Conservation (phyloP, 2,113 vertebrate species). For the Alces alces region DNA sequence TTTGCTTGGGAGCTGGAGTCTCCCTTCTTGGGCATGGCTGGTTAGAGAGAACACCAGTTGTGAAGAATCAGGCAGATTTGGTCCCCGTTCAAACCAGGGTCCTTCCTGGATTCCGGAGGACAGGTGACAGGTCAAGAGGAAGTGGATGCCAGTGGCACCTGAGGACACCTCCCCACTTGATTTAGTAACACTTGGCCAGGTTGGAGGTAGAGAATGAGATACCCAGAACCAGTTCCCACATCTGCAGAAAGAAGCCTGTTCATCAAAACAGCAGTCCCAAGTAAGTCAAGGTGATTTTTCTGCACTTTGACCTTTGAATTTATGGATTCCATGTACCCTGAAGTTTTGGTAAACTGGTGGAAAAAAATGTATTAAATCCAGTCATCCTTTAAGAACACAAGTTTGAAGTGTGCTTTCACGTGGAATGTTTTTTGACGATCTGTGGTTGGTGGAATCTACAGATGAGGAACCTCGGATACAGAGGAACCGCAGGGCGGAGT, state of each 20-base stretch:
- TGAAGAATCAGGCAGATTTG: neutral
- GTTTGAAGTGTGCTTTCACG: neutral
- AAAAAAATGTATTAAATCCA: neutral
- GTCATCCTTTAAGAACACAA: neutral
- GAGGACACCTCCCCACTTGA: neutral
- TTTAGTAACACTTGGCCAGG: neutral
- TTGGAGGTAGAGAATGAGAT: neutral
- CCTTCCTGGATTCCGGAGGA: neutral
- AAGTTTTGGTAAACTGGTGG: conserved; percentile 32
- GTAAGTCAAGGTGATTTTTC: neutral
- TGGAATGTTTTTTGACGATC: neutral
- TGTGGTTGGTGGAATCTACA: neutral
- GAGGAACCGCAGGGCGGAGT: neutral
- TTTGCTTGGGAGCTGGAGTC: neutral
- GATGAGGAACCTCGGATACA: neutral
- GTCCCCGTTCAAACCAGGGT: neutral
- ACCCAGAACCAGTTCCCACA: neutral
- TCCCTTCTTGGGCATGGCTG: neutral
- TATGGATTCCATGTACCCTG: neutral
- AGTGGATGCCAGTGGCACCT: neutral
- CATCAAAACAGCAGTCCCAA: neutral
- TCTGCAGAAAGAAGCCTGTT: neutral
- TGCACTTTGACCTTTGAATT: conserved; percentile 33
- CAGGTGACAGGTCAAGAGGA: neutral
- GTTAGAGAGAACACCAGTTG: neutral